phyloP scores from a whole-genome alignment of 2,113 vertebrate species.

The Pseudorasbora parva region DNA sequence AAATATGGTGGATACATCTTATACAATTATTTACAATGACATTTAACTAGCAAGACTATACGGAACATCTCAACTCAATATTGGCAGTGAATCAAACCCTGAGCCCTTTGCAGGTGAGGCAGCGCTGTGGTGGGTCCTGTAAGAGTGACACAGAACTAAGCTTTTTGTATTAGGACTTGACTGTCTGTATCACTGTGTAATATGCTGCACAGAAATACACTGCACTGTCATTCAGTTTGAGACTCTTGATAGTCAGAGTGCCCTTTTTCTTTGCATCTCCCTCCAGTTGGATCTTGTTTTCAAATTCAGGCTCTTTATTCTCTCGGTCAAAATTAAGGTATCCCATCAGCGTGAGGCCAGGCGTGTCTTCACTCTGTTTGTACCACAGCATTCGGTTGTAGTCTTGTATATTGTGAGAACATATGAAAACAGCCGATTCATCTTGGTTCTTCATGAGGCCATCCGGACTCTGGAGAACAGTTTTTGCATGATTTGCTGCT shows the following conservation, averaged over 20 bases:
- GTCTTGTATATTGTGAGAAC: conserved; percentile 20
- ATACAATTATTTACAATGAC: not conserved
- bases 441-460: not conserved
- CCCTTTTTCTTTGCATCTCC: conserved; percentile 30
- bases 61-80: not conserved
- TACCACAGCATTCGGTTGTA: conserved; percentile 57
- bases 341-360: conserved; percentile 45
- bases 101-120: not conserved
- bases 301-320: not conserved
- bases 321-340: conserved; percentile 3
- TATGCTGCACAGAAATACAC: conserved; percentile 57
- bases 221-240: conserved; percentile 24
- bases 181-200: conserved; percentile 35
- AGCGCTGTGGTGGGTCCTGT: not conserved
- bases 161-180: conserved; percentile 16
- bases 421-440: conserved; percentile 35
- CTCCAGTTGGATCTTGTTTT: not conserved
- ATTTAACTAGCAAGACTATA: not conserved
- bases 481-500: conserved; percentile 19
- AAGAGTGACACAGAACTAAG: not conserved
- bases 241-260: not conserved
- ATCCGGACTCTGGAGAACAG: conserved; percentile 41
- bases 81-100: not conserved
- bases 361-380: conserved; percentile 24
- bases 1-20: not conserved